Percentiles rank a stretch among this genome's conserved stretches.
phyloP scores from a whole-genome alignment of 2,797 vertebrate genomes.

The Buphagus erythrorhynchus region DNA sequence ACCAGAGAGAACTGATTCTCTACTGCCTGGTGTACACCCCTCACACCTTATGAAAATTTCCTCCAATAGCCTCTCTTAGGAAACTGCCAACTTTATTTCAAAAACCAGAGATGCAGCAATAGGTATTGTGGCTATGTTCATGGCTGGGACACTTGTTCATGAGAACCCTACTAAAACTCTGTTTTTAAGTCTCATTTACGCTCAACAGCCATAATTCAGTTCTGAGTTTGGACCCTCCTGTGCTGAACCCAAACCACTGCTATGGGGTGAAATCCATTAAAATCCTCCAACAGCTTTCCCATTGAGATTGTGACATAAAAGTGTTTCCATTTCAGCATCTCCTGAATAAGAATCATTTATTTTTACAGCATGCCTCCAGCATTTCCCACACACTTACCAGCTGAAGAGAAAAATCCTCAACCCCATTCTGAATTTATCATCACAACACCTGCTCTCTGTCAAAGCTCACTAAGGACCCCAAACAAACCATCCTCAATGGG shows the following conservation, averaged over 20 bases:
- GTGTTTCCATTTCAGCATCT: background rate
- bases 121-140: background rate
- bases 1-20: background rate
- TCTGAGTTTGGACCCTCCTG: background rate
- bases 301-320: background rate
- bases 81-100: background rate
- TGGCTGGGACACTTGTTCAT: background rate
- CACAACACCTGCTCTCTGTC: slow-evolving; percentile 58
- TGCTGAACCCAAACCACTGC: background rate
- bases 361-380: background rate
- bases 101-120: background rate
- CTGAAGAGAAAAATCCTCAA: slow-evolving; percentile 48
- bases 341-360: slow-evolving; percentile 2
- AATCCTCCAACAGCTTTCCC: slow-evolving; percentile 1
- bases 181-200: background rate
- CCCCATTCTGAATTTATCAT: slow-evolving; percentile 26
- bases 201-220: background rate
- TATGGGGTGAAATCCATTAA: background rate
- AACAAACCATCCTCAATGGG: slow-evolving; percentile 31
- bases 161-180: background rate
- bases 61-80: background rate
- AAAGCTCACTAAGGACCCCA: slow-evolving; percentile 38
- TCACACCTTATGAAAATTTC: background rate
- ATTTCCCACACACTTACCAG: slow-evolving; percentile 37
- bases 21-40: background rate